Conservation (phyloP, 2,797 vertebrate genomes). For the Margarornis squamiger region DNA sequence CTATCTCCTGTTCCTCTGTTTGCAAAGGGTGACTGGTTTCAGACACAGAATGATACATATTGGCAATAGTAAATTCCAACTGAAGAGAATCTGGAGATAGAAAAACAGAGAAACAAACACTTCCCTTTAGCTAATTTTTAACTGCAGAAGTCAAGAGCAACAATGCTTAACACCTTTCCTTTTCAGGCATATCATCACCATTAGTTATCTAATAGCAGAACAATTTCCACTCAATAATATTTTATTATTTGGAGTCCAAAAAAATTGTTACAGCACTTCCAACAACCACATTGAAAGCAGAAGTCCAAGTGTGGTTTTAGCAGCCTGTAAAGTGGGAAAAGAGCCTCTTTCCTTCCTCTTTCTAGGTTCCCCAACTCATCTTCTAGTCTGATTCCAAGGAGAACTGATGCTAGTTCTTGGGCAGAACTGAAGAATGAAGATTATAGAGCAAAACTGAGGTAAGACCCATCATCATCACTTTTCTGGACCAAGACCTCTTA, state of each 20-base stretch:
- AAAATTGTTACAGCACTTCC: not conserved
- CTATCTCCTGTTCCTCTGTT: conserved; percentile 93
- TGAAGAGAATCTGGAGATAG: conserved; percentile 34
- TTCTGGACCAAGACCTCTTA: not conserved
- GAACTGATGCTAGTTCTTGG: not conserved
- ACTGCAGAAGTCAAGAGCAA: not conserved
- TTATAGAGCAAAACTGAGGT: not conserved
- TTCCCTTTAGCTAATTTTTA: not conserved
- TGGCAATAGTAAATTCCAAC: conserved; percentile 41
- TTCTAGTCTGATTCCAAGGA: not conserved
- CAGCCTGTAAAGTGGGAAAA: not conserved
- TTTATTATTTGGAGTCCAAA: not conserved
- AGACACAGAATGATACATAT: conserved; percentile 91
- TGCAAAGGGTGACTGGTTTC: conserved; percentile 93
- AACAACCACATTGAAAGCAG: not conserved
- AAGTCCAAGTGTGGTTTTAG: not conserved
- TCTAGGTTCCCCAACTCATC: not conserved
- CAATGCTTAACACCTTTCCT: not conserved
- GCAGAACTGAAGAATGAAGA: not conserved
- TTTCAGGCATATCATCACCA: not conserved
- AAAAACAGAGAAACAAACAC: not conserved
- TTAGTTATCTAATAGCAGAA: not conserved
- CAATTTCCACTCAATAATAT: not conserved
- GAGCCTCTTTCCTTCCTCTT: not conserved
- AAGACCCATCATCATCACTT: not conserved